Percentiles rank a stretch among this genome's conserved stretches.
Conservation (phyloP, 2,797 vertebrate species). For the Chaunax sp. region DNA sequence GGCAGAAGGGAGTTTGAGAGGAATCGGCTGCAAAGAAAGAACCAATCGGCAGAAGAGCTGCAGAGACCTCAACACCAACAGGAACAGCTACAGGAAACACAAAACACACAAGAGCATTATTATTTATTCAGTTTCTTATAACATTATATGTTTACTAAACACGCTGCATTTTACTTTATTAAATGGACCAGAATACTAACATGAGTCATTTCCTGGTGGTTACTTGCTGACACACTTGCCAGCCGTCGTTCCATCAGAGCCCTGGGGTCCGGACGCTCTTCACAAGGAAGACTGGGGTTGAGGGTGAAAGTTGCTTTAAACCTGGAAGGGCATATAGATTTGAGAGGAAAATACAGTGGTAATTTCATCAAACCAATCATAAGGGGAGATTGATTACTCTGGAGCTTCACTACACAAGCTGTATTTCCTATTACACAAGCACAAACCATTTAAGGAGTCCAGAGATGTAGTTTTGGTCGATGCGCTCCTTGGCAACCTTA, state of each 20-base stretch:
- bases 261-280: conserved; percentile 73
- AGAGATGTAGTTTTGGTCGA: conserved; percentile 85
- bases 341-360: not conserved
- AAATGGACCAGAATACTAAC: conserved; percentile 78
- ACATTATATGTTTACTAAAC: not conserved
- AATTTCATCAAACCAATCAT: not conserved
- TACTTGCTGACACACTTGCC: conserved; percentile 84
- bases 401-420: not conserved
- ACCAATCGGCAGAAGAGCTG: conserved; percentile 91
- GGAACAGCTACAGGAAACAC: conserved; percentile 86
- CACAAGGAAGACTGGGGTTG: conserved; percentile 84
- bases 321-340: conserved; percentile 76
- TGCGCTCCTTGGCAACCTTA: conserved; percentile 70
- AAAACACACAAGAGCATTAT: conserved; percentile 6
- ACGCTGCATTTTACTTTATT: not conserved
- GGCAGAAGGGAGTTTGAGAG: conserved; percentile 84
- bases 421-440: not conserved
- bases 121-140: not conserved
- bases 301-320: conserved; percentile 91
- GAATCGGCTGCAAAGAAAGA: conserved; percentile 92
- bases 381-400: too few relatives aligned
- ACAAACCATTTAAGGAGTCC: conserved; percentile 91
- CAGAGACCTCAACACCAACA: conserved; percentile 91
- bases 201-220: conserved; percentile 92
- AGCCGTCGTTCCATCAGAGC: conserved; percentile 87